Percentiles rank a stretch among this genome's conserved stretches.
Evolutionary conservation across 1,140 invertebrate genomes (phyloP).

Genomic region (Aphidius gifuensis): DNA sequence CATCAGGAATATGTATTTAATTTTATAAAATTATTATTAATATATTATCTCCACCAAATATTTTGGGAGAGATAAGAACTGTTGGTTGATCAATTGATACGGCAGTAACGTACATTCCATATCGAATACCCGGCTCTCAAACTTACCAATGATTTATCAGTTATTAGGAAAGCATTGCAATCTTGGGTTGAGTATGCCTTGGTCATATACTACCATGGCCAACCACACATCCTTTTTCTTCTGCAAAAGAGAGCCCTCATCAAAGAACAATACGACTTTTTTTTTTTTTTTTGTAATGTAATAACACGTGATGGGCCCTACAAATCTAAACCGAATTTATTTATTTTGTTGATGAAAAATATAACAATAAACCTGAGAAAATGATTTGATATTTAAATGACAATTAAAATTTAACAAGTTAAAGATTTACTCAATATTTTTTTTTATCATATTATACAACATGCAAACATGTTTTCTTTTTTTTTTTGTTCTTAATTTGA

Average conservation of each 20-base stretch:
- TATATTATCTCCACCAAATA: no score
- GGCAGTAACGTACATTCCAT: not conserved
- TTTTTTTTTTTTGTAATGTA: slow-evolving; percentile 25
- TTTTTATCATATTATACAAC: no score
- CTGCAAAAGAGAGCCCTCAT: slow-evolving; percentile 56
- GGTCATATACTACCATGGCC: slow-evolving; percentile 56
- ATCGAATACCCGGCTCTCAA: slow-evolving; percentile 43
- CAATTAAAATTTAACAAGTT: no score
- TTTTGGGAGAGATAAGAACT: slow-evolving; percentile 15
- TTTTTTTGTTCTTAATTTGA: no score
- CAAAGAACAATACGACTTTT: slow-evolving; percentile 52
- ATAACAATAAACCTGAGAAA: not conserved
- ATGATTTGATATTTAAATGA: no score
- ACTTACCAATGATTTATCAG: slow-evolving; percentile 54
- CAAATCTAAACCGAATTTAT: not conserved
- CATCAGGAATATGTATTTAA: slow-evolving; percentile 18
- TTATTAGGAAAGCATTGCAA: slow-evolving; percentile 55
- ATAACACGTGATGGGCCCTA: slow-evolving; percentile 42
- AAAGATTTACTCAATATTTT: no score
- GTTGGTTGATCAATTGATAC: slow-evolving; percentile 30
- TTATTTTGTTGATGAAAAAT: no score
- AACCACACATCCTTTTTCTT: slow-evolving; percentile 56
- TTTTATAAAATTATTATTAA: not conserved
- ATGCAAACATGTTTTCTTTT: no score
- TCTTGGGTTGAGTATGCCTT: slow-evolving; percentile 56